These are phyloP conservation scores for Cervus canadensis DNA, from an alignment of 2,113 vertebrate species.

Conservation along the genomic window DNA sequence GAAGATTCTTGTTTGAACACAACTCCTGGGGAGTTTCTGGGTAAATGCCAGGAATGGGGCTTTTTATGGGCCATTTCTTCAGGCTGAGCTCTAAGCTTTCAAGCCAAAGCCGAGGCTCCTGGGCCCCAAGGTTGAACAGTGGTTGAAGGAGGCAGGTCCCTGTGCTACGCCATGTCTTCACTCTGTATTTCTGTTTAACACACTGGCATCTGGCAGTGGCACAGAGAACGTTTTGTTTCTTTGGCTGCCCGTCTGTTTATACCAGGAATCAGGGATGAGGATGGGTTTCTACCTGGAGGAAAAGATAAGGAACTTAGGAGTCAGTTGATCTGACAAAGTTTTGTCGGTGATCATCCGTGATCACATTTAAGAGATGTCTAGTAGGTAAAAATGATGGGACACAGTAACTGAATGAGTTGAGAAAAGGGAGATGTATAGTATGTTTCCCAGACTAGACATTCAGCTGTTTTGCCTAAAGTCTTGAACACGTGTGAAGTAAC, in stretches of 20 bases:
- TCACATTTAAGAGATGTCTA: not conserved
- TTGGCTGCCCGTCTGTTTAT: not conserved
- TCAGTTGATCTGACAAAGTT: not conserved
- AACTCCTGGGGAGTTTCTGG: not conserved
- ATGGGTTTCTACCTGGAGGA: not conserved
- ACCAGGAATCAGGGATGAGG: not conserved
- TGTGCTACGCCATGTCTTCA: rapidly evolving
- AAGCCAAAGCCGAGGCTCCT: not conserved
- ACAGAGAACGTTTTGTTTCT: not conserved
- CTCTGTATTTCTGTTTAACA: not conserved
- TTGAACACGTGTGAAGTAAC: not conserved
- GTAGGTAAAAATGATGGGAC: not conserved
- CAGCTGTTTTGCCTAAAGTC: not conserved
- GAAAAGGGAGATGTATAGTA: not conserved
- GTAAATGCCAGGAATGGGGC: not conserved
- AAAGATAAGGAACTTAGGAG: not conserved
- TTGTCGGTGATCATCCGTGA: not conserved
- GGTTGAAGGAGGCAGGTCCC: not conserved
- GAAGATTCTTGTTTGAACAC: not conserved
- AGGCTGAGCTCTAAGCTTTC: not conserved
- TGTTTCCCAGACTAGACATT: not conserved
- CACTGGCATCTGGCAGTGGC: no score
- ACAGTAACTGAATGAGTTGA: not conserved
- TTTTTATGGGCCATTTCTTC: not conserved
- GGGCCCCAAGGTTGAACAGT: not conserved